Evolutionary conservation across 2,797 vertebrate species (phyloP).

Genomic region (Lepus townsendii): DNA sequence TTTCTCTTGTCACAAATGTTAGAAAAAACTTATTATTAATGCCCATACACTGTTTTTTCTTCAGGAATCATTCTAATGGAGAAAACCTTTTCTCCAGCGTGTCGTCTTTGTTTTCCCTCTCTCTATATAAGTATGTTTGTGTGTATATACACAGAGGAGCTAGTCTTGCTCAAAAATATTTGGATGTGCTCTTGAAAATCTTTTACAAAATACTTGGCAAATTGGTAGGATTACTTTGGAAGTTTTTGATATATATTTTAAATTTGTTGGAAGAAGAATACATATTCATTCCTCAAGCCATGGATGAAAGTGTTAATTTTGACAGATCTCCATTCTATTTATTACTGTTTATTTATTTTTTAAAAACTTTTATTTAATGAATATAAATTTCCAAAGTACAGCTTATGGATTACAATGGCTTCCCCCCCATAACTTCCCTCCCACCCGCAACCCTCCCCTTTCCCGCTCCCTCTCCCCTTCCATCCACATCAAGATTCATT

Average conservation of each 20-base stretch:
- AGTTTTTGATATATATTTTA: neutral
- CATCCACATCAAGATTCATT: no score
- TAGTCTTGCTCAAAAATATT: neutral
- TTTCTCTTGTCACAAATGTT: neutral
- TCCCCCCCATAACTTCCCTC: no score
- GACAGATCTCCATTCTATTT: neutral
- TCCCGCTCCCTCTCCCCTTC: no score
- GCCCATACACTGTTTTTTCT: neutral
- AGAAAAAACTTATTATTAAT: neutral
- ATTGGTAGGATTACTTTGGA: neutral
- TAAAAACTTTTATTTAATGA: no score
- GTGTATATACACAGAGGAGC: neutral
- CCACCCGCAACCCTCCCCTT: no score
- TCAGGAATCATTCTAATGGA: neutral
- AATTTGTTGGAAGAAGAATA: neutral
- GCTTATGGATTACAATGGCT: no score
- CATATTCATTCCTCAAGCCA: neutral
- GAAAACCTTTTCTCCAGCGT: neutral
- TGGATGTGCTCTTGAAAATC: neutral
- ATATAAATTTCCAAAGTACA: no score
- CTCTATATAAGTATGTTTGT: neutral
- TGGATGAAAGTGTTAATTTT: neutral
- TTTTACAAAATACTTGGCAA: conserved; percentile 8
- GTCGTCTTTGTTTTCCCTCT: neutral
- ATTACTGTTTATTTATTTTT: neutral